Conservation (phyloP, 2,797 vertebrate genomes). For the Parauchenoglanis punctatus region DNA sequence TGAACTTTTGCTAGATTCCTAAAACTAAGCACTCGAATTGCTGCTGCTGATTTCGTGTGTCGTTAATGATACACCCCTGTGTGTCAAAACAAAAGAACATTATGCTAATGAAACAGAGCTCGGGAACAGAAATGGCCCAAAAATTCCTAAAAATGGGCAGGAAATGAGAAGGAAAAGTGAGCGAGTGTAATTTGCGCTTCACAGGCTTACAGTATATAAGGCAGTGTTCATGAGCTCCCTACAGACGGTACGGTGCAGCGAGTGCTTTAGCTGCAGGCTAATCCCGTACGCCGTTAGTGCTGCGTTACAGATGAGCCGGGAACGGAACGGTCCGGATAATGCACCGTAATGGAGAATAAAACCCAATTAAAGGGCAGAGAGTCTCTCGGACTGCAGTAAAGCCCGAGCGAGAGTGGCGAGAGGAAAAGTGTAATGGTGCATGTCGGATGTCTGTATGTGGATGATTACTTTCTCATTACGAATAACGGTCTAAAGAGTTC, state of each 20-base stretch:
- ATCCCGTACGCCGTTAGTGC: constrained; percentile 28
- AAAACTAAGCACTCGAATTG: neutral
- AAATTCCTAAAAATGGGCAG: neutral
- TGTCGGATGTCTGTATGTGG: constrained; percentile 5
- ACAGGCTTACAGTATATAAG: neutral
- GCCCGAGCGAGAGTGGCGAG: constrained; percentile 2
- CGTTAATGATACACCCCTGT: neutral
- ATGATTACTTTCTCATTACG: constrained; percentile 3
- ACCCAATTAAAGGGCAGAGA: constrained; percentile 54
- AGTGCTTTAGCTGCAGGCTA: constrained; percentile 32
- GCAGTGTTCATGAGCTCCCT: constrained; percentile 4
- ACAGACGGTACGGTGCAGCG: neutral
- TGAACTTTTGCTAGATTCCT: neutral
- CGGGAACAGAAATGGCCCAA: neutral
- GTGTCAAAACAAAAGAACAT: neutral
- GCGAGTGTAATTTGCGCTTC: constrained; percentile 15
- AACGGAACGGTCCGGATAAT: constrained; percentile 35
- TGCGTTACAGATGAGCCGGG: constrained; percentile 9
- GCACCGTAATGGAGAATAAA: constrained; percentile 54
- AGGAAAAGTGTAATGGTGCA: constrained; percentile 23
- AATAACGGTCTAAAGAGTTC: neutral
- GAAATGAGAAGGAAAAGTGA: neutral
- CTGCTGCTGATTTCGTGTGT: neutral
- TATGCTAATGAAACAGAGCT: neutral
- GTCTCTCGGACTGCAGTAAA: neutral